phyloP scores from a whole-genome alignment of 2,797 vertebrate genomes.

The Avahi laniger region DNA sequence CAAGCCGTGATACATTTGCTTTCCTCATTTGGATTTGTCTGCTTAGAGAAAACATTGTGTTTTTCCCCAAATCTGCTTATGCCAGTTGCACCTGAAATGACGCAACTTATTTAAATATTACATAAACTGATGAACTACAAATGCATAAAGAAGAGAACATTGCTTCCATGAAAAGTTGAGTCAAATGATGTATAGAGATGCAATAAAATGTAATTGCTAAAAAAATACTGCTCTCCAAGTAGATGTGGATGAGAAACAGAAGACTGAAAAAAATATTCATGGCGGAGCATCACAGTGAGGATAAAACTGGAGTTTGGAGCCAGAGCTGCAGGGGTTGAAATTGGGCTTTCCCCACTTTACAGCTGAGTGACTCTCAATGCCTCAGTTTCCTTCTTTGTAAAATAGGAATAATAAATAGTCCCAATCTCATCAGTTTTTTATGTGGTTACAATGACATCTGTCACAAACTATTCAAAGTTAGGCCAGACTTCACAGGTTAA shows the following conservation, averaged over 20 bases:
- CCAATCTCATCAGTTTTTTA: background rate
- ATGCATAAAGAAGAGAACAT: background rate
- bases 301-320: background rate
- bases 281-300: background rate
- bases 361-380: background rate
- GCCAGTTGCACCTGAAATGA: constrained; percentile 3
- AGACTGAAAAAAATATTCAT: background rate
- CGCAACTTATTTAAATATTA: constrained; percentile 40
- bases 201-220: constrained; percentile 33
- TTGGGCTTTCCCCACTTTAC: background rate
- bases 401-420: background rate
- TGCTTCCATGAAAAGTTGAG: background rate
- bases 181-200: background rate
- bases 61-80: background rate
- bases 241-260: background rate
- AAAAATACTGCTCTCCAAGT: background rate
- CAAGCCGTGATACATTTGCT: background rate
- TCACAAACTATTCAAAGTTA: background rate
- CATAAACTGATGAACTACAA: constrained; percentile 21
- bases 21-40: background rate
- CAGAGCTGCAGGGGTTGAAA: background rate
- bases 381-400: background rate
- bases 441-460: background rate
- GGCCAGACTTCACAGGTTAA: background rate
- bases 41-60: background rate